Conservation (phyloP, 2,113 vertebrate species). For the Baryphthengus martii region DNA sequence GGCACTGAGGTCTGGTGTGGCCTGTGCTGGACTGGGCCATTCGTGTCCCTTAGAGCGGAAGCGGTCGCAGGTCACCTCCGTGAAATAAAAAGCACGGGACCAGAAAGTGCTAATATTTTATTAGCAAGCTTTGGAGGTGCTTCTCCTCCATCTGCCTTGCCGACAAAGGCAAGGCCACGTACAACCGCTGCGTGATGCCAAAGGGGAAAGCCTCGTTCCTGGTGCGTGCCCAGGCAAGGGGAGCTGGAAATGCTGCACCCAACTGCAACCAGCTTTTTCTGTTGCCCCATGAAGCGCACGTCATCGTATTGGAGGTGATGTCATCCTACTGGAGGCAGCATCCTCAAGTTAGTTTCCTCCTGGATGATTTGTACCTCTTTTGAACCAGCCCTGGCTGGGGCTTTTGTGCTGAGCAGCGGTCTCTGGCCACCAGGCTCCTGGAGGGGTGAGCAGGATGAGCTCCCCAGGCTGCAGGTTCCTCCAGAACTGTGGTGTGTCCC, state of each 20-base stretch:
- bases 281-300: accelerated
- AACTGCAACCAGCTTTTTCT: neutral
- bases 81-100: neutral
- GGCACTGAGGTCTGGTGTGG: neutral
- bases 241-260: neutral
- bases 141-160: neutral
- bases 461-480: neutral
- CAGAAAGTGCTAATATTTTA: neutral
- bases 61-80: neutral
- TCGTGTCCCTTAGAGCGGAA: neutral
- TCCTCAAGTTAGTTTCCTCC: neutral
- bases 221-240: accelerated
- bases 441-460: neutral
- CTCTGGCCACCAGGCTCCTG: neutral
- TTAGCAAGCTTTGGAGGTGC: neutral
- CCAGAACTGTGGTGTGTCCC: neutral
- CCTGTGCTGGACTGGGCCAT: neutral
- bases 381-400: no score
- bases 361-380: neutral
- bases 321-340: accelerated
- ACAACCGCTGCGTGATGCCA: accelerated
- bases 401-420: neutral
- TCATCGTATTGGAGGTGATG: no score
- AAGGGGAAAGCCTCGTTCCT: neutral
- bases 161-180: neutral